Conservation (phyloP, 2,888 invertebrate genomes). For the Sphinx pinastri region DNA sequence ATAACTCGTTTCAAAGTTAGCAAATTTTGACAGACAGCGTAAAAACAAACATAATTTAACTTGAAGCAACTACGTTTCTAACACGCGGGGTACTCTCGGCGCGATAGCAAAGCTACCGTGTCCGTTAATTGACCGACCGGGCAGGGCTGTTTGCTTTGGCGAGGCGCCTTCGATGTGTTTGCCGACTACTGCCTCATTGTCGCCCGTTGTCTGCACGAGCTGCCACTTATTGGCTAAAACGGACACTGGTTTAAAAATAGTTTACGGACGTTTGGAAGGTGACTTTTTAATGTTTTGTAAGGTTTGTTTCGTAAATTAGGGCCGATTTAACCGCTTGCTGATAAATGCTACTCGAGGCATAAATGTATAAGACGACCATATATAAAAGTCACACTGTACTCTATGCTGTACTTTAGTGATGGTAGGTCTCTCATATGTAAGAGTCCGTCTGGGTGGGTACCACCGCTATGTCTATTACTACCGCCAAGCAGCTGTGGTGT, state of each 20-base stretch:
- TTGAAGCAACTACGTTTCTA: neutral
- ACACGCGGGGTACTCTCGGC: neutral
- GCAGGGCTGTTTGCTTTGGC: conserved; percentile 60
- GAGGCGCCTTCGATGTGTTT: conserved; percentile 60
- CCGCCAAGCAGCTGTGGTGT: no score
- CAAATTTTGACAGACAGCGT: neutral
- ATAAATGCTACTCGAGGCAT: no score
- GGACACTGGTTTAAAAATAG: conserved; percentile 3
- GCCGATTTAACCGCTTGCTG: no score
- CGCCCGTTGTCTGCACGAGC: conserved; percentile 49
- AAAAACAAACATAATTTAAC: neutral
- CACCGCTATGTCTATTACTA: no score
- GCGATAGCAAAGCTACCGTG: conserved; percentile 44
- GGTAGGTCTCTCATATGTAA: no score
- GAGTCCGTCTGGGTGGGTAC: no score
- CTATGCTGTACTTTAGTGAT: no score
- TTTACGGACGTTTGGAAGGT: no score
- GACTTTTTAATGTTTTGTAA: no score
- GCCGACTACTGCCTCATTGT: conserved; percentile 55
- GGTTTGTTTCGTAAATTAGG: no score
- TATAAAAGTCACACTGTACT: no score
- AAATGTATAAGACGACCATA: no score
- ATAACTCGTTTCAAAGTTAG: neutral
- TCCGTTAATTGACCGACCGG: conserved; percentile 60
- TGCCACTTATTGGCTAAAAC: conserved; percentile 25